phyloP scores from a whole-genome alignment of 2,888 invertebrate species.

The Copidosoma aretas region DNA sequence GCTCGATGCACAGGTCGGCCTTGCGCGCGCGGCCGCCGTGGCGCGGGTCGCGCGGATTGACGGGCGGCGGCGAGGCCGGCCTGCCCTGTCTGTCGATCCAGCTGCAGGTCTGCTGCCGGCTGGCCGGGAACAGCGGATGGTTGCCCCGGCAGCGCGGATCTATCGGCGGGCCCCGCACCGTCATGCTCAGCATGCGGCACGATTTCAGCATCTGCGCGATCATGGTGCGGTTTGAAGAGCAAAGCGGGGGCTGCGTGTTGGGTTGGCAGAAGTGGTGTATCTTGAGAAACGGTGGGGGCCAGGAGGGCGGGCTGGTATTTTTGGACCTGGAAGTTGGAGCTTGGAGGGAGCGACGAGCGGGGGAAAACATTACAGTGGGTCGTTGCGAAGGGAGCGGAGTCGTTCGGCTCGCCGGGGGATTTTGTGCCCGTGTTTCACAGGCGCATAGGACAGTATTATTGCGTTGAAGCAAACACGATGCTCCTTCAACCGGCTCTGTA shows the following conservation, averaged over 20 bases:
- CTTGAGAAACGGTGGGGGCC: not conserved
- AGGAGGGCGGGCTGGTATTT: not conserved
- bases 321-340: not conserved
- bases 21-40: constrained; percentile 62
- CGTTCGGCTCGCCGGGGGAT: no score
- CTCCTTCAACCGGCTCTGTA: no score
- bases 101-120: constrained; percentile 79
- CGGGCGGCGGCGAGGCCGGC: constrained; percentile 83
- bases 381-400: no score
- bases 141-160: constrained; percentile 66
- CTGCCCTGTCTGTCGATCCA: constrained; percentile 94
- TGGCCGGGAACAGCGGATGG: constrained; percentile 60
- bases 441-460: no score
- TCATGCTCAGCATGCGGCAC: constrained; percentile 87
- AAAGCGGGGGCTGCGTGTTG: not conserved
- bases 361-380: no score
- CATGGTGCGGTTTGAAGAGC: not conserved
- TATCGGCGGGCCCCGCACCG: constrained; percentile 81
- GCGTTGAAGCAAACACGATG: no score
- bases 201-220: constrained; percentile 82
- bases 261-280: not conserved
- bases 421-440: no score
- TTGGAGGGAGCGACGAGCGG: no score
- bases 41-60: constrained; percentile 65
- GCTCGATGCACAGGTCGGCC: constrained; percentile 87